These are phyloP conservation scores for Drosophila sp. DNA, from an alignment of 1,140 invertebrate species.

Conservation along the genomic window DNA sequence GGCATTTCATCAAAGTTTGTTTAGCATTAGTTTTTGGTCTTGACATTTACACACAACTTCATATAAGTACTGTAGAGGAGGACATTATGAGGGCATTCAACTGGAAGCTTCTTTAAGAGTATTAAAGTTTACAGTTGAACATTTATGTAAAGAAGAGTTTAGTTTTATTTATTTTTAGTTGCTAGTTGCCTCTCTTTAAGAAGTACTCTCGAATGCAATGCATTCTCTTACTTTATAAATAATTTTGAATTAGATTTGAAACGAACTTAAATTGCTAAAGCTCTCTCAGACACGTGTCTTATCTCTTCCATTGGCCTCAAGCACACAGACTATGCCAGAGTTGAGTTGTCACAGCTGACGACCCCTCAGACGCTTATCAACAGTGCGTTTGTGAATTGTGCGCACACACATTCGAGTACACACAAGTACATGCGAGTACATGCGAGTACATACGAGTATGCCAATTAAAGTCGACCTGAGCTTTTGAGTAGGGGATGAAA, in stretches of 20 bases:
- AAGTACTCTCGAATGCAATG: neutral
- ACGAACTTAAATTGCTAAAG: conserved; percentile 30
- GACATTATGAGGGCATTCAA: neutral
- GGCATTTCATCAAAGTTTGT: conserved; percentile 26
- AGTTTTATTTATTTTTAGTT: neutral
- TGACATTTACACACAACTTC: neutral
- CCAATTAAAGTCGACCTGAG: conserved; percentile 40
- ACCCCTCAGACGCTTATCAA: conserved; percentile 22
- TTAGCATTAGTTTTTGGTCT: conserved; percentile 16
- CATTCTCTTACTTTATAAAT: neutral
- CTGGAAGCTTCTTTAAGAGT: neutral
- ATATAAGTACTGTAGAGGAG: neutral
- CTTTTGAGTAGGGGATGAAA: neutral
- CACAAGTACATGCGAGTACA: neutral
- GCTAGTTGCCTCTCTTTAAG: neutral
- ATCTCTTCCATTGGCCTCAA: conserved; percentile 36
- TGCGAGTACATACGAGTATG: neutral
- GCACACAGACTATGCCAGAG: conserved; percentile 19
- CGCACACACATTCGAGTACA: neutral
- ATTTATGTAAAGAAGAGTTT: neutral
- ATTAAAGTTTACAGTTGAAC: neutral
- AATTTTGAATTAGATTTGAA: conserved; percentile 20
- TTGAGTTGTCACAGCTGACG: conserved; percentile 41
- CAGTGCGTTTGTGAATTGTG: conserved; percentile 7
- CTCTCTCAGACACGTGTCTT: conserved; percentile 41